Evolutionary conservation across 2,888 invertebrate species (phyloP), one percentile per base, ranked within the genome.

Genomic region (Aricia artaxerxes): DNA sequence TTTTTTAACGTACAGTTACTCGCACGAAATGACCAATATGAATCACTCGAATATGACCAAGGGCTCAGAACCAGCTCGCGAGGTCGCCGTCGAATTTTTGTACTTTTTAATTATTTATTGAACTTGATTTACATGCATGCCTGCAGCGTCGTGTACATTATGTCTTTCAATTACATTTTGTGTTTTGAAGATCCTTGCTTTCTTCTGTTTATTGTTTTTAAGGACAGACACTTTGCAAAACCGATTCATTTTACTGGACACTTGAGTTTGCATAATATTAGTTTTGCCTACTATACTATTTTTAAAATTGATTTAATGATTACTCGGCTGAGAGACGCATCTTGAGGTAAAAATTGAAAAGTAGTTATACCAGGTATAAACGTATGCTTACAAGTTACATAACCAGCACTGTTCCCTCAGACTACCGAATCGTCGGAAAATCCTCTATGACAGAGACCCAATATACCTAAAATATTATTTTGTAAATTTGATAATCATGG

Each of bases 1-100:
- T 78, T 73, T 73, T 78, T n/a, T 11, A n/a, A 57, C 16, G 3
- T 53, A 16, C 76, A 53, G 76, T 76, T 76, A 76, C 31, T 31
- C 16, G 75, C 76, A 31, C 53, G 16, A 73, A 57, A 38, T 78
- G 57, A 72, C 49, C 38, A 53, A 73, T 31, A 78, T 78, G 57
- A 72, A 53, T 78, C 72, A 78, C 49, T 49, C 31, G 35, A 40
- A 53, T 69, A 38, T 38, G 13, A 35, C 1, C 69, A 69, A 69
- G 69, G 69, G 69, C 69, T 69, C 9, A 3, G 3, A 9, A 35
- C 69, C 4, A 16, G 69, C 13, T 69, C 35, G 69, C 35, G 69
- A 61, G 69, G 69, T 69, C 69, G 13, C 4, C 13, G 13, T 35
- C 35, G 69, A 13, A 13, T 35, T 69, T 69, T 69, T 35, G 35